Evolutionary conservation across 30 jellyfish, hydroid and myxozoan genomes (phyloP).

Genomic region (Euphysa ruthae): DNA sequence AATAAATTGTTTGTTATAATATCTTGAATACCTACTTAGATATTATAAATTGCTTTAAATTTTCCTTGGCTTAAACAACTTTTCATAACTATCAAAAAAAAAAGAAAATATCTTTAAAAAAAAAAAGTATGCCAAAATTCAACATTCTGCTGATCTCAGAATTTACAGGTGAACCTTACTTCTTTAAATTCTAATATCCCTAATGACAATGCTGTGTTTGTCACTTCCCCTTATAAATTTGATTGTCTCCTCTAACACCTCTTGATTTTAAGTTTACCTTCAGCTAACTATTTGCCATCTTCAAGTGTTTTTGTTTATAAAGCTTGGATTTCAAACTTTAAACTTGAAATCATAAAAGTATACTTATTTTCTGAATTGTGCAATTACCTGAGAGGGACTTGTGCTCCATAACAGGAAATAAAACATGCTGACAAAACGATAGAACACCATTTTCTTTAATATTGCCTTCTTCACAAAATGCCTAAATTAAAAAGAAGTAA

Average conservation of each 20-base stretch:
- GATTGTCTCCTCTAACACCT: too few species aligned
- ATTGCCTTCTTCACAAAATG: slow-evolving; percentile 99
- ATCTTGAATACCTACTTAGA: too few species aligned
- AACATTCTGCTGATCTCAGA: too few species aligned
- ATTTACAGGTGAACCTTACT: too few species aligned
- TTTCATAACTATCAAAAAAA: background rate
- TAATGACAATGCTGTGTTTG: too few species aligned
- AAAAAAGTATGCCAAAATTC: too few species aligned
- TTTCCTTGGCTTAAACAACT: background rate
- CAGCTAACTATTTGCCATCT: too few species aligned
- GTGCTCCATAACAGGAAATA: slow-evolving; percentile 78
- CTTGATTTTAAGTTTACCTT: too few species aligned
- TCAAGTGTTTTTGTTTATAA: too few species aligned
- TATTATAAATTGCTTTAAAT: background rate
- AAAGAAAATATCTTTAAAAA: background rate
- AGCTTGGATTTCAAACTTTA: too few species aligned
- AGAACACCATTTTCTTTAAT: slow-evolving; percentile 81
- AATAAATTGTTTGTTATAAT: background rate
- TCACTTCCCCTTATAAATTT: too few species aligned
- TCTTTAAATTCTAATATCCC: too few species aligned
- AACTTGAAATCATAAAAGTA: background rate
- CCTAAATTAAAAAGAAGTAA: slow-evolving; percentile 42
- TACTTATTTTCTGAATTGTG: background rate
- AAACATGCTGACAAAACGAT: slow-evolving; percentile 77
- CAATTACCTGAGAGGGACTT: slow-evolving; percentile 41